These are phyloP conservation scores for Panurus biarmicus DNA, from an alignment of 2,113 vertebrate species.

Conservation along the genomic window DNA sequence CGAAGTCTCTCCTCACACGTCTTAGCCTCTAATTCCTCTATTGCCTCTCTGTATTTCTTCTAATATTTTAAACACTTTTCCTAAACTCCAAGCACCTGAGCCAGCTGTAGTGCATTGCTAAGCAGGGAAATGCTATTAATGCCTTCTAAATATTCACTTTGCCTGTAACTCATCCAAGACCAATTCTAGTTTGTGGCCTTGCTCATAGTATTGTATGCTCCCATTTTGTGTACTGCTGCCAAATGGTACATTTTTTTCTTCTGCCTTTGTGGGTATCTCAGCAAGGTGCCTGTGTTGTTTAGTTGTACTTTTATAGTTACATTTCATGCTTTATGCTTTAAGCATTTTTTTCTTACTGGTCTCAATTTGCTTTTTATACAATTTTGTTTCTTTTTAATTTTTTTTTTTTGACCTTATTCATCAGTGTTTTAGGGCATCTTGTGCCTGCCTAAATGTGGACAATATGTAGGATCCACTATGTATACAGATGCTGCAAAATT, in stretches of 20 bases:
- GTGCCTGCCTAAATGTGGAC: background rate
- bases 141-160: constrained; percentile 25
- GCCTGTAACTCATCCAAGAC: background rate
- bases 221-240: background rate
- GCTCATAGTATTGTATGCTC: background rate
- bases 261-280: background rate
- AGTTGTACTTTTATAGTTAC: background rate
- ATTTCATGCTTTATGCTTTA: background rate
- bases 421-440: background rate
- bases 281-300: background rate
- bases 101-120: background rate
- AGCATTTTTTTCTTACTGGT: background rate
- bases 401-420: background rate
- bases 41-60: constrained; percentile 44
- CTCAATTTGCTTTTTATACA: background rate
- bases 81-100: constrained; percentile 50
- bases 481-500: background rate
- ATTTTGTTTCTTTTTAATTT: rapidly evolving
- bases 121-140: constrained; percentile 39
- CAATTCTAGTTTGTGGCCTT: background rate
- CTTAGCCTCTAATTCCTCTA: constrained; percentile 54
- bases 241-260: background rate
- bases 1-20: constrained; percentile 34
- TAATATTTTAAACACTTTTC: constrained; percentile 61
- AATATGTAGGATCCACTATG: background rate